A percentile compares a stretch with the other conserved stretches of the same genome.
Evolutionary conservation across 2,113 vertebrate genomes (phyloP).

Genomic region (Micromys minutus): DNA sequence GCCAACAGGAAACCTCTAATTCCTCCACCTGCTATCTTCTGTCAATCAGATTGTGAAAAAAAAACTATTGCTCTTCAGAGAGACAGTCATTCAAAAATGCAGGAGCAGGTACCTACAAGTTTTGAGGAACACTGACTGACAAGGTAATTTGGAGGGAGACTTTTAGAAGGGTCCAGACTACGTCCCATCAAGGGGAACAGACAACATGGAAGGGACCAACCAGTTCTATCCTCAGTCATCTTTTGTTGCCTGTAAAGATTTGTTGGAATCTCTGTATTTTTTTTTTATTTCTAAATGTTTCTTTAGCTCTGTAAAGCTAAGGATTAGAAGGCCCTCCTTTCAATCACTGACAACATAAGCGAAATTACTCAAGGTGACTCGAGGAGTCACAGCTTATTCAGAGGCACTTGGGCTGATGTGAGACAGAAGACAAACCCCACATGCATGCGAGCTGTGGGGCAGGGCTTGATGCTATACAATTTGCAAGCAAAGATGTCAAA

Average conservation of each 20-base stretch:
- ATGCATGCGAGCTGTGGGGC: not conserved
- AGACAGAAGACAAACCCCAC: slow-evolving; percentile 1
- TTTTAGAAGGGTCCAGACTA: not conserved
- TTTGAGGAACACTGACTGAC: not conserved
- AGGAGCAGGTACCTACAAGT: not conserved
- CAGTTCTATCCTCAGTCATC: not conserved
- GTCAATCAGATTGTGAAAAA: not conserved
- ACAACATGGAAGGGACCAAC: not conserved
- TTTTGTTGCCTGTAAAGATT: not conserved
- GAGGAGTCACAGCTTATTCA: slow-evolving; percentile 37
- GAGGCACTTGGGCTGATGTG: slow-evolving; percentile 23
- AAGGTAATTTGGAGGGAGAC: not conserved
- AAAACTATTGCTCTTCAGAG: not conserved
- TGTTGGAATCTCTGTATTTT: slow-evolving; percentile 35
- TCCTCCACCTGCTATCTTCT: not conserved
- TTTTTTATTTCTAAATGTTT: no score
- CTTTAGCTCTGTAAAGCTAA: slow-evolving; percentile 37
- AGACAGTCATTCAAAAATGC: not conserved
- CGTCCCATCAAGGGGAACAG: not conserved
- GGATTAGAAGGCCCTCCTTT: not conserved
- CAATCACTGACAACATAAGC: slow-evolving; percentile 35
- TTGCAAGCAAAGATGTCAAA: slow-evolving; percentile 31
- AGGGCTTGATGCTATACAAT: not conserved
- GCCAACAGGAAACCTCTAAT: not conserved
- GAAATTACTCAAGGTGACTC: slow-evolving; percentile 53